Evolutionary conservation across 2,888 invertebrate species (phyloP), one percentile per base, ranked within the genome.

Genomic region (Drosophila falleni): DNA sequence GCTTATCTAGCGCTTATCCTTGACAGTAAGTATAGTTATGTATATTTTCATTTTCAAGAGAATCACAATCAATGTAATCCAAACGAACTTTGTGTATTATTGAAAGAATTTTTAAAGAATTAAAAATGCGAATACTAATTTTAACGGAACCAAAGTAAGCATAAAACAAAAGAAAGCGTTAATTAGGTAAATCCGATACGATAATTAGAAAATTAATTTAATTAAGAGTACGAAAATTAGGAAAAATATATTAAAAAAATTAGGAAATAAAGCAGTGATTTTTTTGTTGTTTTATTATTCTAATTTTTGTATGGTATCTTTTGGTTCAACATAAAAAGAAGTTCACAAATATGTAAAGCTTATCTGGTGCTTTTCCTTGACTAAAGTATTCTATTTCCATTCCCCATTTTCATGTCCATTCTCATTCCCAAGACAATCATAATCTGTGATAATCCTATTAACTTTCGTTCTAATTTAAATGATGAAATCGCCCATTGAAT

Each of bases 401-500:
- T 37, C 5, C 5, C 4, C 23, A 23, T 3, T 2, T 23, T 3
- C 31, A 29, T 29, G 26, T 11, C 26, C 23, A 10, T 15, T 53
- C 15, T n/a, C 15, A 41, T 53, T 29, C 39, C 19, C 42, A 13
- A 55, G 19, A 33, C 19, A 41, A 13, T 15, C 60, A 54, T 71
- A 84, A 75, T 60, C 82, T 65, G 46, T 29, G 37, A 31, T 78
- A 82, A 85, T 88, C 71, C 64, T 61, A 77, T 88, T 86, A 86
- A 55, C 23, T 29, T 8, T 15, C 16, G 31, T 41, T 16, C 56
- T 19, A 11, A 46, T 23, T 51, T 50, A 9, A 26, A 41, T 74
- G 46, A 71, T 69, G 55, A 73, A 71, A 67, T 70, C 11, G 41
- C 13, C 16, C 10, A 8, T 15, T 11, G 23, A 0, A 9, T 5